Evolutionary conservation across 2,888 invertebrate species (phyloP).

Genomic region (Lithophane leautieri): DNA sequence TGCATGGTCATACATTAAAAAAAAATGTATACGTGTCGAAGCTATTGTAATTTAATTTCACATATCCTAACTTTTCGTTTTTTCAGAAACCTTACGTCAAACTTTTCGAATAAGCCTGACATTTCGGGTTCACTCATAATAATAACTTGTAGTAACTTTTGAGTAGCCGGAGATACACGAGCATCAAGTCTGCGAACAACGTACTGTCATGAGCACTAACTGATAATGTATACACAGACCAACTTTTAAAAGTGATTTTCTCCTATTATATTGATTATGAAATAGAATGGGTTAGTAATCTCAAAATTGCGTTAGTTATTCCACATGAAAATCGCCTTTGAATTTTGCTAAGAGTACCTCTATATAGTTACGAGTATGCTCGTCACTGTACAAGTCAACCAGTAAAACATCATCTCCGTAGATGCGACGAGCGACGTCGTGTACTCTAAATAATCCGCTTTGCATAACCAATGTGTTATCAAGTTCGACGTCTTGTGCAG

Average conservation of each 20-base stretch:
- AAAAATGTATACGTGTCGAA: too few relatives aligned
- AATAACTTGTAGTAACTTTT: conserved; percentile 30
- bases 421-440: conserved; percentile 33
- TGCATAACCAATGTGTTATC: conserved; percentile 73
- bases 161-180: conserved; percentile 8
- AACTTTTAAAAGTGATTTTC: neutral
- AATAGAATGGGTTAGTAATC: neutral
- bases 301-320: neutral
- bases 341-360: neutral
- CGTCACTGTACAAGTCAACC: conserved; percentile 48
- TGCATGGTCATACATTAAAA: too few relatives aligned
- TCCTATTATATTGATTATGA: neutral
- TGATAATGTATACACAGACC: too few relatives aligned
- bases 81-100: neutral
- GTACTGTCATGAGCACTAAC: conserved; percentile 10
- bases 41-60: neutral
- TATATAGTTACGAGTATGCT: neutral
- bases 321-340: neutral
- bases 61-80: neutral
- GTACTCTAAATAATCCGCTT: conserved; percentile 73
- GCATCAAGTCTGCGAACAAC: conserved; percentile 36
- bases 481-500: conserved; percentile 61
- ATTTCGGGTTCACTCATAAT: conserved; percentile 6
- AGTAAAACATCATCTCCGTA: conserved; percentile 53
- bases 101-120: conserved; percentile 19